Evolutionary conservation across 2,797 vertebrate species (phyloP).

Genomic region (Melanogrammus aeglefinus): DNA sequence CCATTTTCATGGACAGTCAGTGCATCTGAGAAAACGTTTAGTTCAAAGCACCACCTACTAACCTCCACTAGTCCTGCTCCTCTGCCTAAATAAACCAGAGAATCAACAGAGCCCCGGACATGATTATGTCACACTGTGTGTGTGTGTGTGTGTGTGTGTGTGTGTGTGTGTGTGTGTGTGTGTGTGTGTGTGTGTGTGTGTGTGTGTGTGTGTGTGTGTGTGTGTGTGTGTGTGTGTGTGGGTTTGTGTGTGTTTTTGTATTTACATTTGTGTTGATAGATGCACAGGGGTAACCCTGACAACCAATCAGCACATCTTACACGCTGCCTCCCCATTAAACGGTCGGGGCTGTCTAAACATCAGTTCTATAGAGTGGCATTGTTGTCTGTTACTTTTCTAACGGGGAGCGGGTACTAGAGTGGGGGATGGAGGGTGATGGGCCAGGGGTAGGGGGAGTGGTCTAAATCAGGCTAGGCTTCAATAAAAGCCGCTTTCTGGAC

Average conservation of each 20-base stretch:
- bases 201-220: too few relatives aligned
- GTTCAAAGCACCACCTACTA: slow-evolving; percentile 15
- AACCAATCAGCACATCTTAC: neutral
- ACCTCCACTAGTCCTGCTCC: neutral
- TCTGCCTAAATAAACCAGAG: slow-evolving; percentile 22
- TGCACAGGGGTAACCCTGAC: neutral
- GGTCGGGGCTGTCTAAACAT: neutral
- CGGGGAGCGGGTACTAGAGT: slow-evolving; percentile 12
- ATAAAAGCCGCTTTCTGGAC: slow-evolving; percentile 79
- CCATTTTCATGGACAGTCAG: slow-evolving; percentile 45
- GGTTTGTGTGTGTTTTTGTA: neutral
- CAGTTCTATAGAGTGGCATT: slow-evolving; percentile 25
- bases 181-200: neutral
- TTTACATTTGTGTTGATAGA: neutral
- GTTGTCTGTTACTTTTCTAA: slow-evolving; percentile 42
- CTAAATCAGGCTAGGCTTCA: slow-evolving; percentile 63
- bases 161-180: neutral
- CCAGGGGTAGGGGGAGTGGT: slow-evolving; percentile 75
- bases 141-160: neutral
- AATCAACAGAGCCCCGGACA: neutral
- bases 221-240: neutral
- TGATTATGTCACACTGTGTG: neutral
- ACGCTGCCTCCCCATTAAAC: neutral
- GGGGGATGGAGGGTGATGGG: slow-evolving; percentile 67
- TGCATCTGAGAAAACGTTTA: slow-evolving; percentile 57